phyloP scores from a whole-genome alignment of 35 echinoderm and acorn worm species.

The Chiridota heheva region DNA sequence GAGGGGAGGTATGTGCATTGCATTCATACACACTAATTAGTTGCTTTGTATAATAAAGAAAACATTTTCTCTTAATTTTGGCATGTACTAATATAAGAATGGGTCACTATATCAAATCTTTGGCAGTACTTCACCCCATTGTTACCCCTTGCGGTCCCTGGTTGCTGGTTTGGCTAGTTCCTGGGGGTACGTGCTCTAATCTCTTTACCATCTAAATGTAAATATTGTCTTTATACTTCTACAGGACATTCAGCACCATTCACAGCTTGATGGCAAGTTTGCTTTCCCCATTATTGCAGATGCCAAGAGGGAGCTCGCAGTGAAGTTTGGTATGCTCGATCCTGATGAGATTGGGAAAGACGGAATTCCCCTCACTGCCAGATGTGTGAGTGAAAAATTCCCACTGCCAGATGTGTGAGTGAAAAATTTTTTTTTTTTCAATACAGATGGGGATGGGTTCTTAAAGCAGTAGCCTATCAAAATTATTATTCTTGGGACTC shows the following conservation, averaged over 20 bases:
- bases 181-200: too few relatives aligned
- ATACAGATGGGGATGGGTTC: not conserved
- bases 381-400: conserved; percentile 74
- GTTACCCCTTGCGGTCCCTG: too few relatives aligned
- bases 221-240: not conserved
- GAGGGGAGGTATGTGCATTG: too few relatives aligned
- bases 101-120: too few relatives aligned
- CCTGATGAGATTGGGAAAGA: conserved; percentile 80
- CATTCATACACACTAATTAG: too few relatives aligned
- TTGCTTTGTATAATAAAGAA: too few relatives aligned
- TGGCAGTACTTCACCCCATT: too few relatives aligned
- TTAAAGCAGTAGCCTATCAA: not conserved
- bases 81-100: too few relatives aligned
- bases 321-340: conserved; percentile 94
- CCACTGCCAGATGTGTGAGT: not conserved
- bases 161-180: too few relatives aligned
- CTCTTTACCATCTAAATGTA: too few relatives aligned
- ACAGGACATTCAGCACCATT: conserved; percentile 66
- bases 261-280: not conserved
- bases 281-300: conserved; percentile 91
- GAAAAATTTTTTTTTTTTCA: not conserved
- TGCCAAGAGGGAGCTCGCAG: conserved; percentile 62
- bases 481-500: not conserved
- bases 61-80: too few relatives aligned
- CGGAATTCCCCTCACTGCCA: conserved; percentile 76